Evolutionary conservation across 2,797 vertebrate genomes (phyloP).

Genomic region (Bufotes viridis): DNA sequence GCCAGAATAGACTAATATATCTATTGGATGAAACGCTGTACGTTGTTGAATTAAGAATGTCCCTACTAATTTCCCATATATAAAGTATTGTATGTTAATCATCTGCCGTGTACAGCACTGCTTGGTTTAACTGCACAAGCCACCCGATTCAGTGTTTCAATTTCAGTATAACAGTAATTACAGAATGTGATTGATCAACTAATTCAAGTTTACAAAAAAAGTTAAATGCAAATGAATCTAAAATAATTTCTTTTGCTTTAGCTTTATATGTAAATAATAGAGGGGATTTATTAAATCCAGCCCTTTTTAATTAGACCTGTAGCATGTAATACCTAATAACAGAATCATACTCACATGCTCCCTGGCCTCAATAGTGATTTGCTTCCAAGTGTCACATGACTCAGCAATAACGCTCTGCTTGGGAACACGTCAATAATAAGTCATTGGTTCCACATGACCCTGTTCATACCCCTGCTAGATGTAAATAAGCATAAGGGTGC

Average conservation of each 20-base stretch:
- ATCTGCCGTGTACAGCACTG: constrained; percentile 27
- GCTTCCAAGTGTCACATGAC: too few species aligned
- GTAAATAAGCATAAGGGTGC: too few species aligned
- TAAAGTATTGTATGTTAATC: constrained; percentile 3
- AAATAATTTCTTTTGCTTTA: neutral
- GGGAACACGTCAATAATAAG: too few species aligned
- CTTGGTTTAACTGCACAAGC: neutral
- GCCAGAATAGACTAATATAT: constrained; percentile 34
- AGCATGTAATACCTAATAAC: too few species aligned
- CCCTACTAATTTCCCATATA: constrained; percentile 4
- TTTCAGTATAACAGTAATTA: neutral
- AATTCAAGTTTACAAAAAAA: neutral
- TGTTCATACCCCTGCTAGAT: too few species aligned
- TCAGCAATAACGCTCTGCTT: too few species aligned
- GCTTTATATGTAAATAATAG: neutral
- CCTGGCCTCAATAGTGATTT: too few species aligned
- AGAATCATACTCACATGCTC: too few species aligned
- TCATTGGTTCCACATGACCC: too few species aligned
- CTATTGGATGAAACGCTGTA: neutral
- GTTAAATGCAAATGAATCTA: neutral
- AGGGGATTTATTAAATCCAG: neutral
- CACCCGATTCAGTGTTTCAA: neutral
- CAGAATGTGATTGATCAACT: neutral
- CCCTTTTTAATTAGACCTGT: too few species aligned
- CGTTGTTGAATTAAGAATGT: constrained; percentile 31